Evolutionary conservation across 2,113 vertebrate species (phyloP).

Genomic region (Crotalus viridis): DNA sequence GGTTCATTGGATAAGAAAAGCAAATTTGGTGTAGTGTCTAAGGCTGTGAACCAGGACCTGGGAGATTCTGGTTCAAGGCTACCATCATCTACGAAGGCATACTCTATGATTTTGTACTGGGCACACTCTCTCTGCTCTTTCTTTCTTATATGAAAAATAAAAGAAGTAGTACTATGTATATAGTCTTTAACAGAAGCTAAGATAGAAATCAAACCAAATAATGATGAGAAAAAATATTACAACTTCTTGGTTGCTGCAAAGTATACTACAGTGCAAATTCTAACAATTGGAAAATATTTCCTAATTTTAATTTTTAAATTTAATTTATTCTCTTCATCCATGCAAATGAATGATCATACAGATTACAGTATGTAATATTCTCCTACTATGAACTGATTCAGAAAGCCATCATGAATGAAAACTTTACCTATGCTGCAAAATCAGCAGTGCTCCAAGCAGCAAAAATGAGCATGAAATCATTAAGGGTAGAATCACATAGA

Average conservation of each 20-base stretch:
- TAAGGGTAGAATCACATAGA: slow-evolving; percentile 79
- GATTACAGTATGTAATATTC: neutral
- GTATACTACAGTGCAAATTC: neutral
- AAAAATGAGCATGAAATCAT: slow-evolving; percentile 79
- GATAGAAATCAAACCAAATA: neutral
- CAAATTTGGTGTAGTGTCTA: neutral
- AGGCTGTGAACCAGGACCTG: neutral
- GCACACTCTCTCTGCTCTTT: neutral
- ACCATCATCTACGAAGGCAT: neutral
- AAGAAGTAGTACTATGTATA: neutral
- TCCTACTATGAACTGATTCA: neutral
- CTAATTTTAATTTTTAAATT: neutral
- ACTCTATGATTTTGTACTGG: neutral
- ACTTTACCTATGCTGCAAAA: slow-evolving; percentile 84
- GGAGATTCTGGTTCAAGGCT: neutral
- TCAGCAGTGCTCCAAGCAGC: slow-evolving; percentile 78
- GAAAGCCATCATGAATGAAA: fast-evolving
- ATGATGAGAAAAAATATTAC: neutral
- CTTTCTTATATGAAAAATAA: neutral
- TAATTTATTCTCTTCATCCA: neutral
- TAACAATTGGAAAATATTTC: neutral
- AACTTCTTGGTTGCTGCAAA: neutral
- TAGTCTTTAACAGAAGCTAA: neutral
- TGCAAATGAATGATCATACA: neutral
- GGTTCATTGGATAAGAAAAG: neutral